phyloP scores from a whole-genome alignment of 2,113 vertebrate species.

The Boleophthalmus pectinirostris region DNA sequence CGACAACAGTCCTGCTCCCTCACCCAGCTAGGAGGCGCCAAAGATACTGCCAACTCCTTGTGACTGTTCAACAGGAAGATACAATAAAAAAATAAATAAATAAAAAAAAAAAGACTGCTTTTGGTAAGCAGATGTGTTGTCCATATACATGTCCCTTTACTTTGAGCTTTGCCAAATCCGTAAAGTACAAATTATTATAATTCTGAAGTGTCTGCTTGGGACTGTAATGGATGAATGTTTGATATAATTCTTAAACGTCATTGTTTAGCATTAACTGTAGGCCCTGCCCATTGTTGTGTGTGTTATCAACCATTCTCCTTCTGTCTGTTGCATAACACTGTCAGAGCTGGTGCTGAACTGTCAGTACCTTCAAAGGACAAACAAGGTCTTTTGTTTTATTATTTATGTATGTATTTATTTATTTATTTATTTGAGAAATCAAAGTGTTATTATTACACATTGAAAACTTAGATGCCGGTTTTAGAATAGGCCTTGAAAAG shows the following conservation, averaged over 20 bases:
- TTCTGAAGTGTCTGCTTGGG: conserved; percentile 25
- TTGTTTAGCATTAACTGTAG: conserved; percentile 26
- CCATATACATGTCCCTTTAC: conserved; percentile 39
- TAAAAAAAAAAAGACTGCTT: too few relatives aligned
- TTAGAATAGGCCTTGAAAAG: conserved; percentile 39
- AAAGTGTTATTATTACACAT: not conserved
- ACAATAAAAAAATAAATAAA: too few relatives aligned
- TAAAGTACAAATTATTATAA: conserved; percentile 34
- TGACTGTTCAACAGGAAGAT: conserved; percentile 44
- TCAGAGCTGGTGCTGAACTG: conserved; percentile 28
- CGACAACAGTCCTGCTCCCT: conserved; percentile 90
- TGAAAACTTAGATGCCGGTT: conserved; percentile 36
- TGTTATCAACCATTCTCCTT: conserved; percentile 44
- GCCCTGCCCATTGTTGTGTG: conserved; percentile 36
- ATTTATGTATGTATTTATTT: not conserved
- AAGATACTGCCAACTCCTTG: conserved; percentile 46
- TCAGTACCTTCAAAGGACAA: conserved; percentile 30
- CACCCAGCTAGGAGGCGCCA: conserved; percentile 85
- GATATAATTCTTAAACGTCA: conserved; percentile 25
- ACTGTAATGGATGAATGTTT: conserved; percentile 56
- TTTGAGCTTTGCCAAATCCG: conserved; percentile 32
- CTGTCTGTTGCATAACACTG: conserved; percentile 37
- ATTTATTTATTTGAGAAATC: not conserved
- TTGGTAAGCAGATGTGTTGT: too few relatives aligned
- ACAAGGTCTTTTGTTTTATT: conserved; percentile 23